Percentiles rank a stretch among this genome's conserved stretches.
phyloP scores from a whole-genome alignment of 2,888 invertebrate species.

The Nowickia ferox region DNA sequence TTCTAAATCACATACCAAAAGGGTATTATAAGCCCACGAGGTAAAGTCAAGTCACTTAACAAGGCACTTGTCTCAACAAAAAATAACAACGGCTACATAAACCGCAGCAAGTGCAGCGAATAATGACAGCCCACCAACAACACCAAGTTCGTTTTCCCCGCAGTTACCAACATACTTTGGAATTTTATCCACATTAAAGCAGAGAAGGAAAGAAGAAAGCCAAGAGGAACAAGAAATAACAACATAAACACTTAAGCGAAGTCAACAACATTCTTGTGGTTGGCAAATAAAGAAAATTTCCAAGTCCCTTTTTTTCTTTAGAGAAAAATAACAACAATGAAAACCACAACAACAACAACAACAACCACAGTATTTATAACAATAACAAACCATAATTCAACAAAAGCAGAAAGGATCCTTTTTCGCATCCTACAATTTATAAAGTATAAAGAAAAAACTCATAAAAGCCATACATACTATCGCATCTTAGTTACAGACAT shows the following conservation, averaged over 20 bases:
- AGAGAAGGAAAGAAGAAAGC: background rate
- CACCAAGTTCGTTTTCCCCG: slow-evolving; percentile 12
- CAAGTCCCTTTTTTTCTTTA: slow-evolving; percentile 47
- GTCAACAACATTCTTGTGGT: slow-evolving; percentile 66
- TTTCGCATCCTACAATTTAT: slow-evolving; percentile 28
- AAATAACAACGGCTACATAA: slow-evolving; percentile 36
- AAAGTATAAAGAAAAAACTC: background rate
- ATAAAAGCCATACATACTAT: slow-evolving; percentile 28
- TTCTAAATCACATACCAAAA: slow-evolving; percentile 23
- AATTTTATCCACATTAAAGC: slow-evolving; percentile 11
- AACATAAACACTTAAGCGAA: slow-evolving; percentile 64
- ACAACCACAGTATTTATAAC: slow-evolving; percentile 11
- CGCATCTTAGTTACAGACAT: slow-evolving; percentile 15
- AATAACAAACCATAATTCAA: slow-evolving; percentile 49
- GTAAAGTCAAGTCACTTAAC: slow-evolving; percentile 67
- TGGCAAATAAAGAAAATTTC: slow-evolving; percentile 64
- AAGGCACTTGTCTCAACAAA: slow-evolving; percentile 65
- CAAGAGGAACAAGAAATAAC: slow-evolving; percentile 46
- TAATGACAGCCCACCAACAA: slow-evolving; percentile 44
- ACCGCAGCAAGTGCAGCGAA: slow-evolving; percentile 66
- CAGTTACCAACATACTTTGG: slow-evolving; percentile 28
- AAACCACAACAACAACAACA: slow-evolving; percentile 31
- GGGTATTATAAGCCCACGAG: slow-evolving; percentile 52
- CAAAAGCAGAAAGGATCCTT: slow-evolving; percentile 41
- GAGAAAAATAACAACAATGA: no score